Percentiles rank a stretch among this genome's conserved stretches.
These are phyloP conservation scores for Palythoa caribaeorum DNA, from an alignment of 92 coral and sea anemone genomes.

Conservation along the genomic window DNA sequence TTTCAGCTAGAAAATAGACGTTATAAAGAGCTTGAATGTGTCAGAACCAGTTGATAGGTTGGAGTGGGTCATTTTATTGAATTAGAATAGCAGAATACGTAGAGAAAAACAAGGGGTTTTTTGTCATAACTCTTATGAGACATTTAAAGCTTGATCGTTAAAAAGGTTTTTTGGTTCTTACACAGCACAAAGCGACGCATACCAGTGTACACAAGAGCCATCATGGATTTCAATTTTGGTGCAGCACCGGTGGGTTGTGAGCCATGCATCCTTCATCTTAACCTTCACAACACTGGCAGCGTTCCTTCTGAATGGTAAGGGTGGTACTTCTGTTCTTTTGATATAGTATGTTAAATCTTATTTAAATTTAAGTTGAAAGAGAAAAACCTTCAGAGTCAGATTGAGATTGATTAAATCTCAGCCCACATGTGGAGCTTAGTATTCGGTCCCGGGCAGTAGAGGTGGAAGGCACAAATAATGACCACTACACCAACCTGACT, in stretches of 20 bases:
- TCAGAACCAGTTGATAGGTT: neutral
- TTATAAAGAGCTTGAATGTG: neutral
- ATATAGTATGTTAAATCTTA: too few species aligned
- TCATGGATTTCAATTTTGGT: conserved; percentile 94
- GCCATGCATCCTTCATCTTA: conserved; percentile 78
- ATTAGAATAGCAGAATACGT: neutral
- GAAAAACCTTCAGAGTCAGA: too few species aligned
- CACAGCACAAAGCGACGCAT: conserved; percentile 89
- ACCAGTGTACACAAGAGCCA: conserved; percentile 94
- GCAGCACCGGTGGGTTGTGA: conserved; percentile 85
- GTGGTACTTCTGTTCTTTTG: too few species aligned
- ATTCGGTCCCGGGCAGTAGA: too few species aligned
- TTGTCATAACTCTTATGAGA: too few species aligned
- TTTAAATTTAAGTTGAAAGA: too few species aligned
- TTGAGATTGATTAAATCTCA: too few species aligned
- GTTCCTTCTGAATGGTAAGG: conserved; percentile 95
- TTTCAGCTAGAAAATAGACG: neutral
- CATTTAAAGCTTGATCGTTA: too few species aligned
- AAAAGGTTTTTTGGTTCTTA: neutral
- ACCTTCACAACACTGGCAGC: conserved; percentile 88
- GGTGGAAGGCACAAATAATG: too few species aligned
- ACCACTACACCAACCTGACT: too few species aligned
- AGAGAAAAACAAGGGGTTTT: too few species aligned
- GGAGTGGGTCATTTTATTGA: neutral
- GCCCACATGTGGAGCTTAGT: too few species aligned